Conservation (phyloP, 2,888 invertebrate genomes). For the Eilema sororculum region DNA sequence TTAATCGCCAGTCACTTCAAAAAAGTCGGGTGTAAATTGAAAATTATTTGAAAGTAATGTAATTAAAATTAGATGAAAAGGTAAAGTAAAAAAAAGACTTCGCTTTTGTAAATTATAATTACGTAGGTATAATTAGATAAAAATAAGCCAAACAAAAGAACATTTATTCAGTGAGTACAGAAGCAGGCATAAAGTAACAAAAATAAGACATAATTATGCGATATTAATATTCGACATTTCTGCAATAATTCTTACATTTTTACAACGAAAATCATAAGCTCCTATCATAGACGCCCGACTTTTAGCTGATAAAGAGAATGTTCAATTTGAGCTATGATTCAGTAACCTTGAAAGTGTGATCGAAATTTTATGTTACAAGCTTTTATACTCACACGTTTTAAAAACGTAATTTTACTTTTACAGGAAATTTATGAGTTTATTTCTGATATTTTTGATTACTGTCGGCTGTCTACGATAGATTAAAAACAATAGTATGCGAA, state of each 20-base stretch:
- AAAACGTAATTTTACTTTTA: too few relatives aligned
- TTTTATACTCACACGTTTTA: too few relatives aligned
- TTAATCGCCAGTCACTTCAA: not conserved
- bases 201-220: not conserved
- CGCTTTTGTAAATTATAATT: not conserved
- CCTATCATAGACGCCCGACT: constrained; percentile 3
- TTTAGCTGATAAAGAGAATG: not conserved
- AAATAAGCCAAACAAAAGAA: constrained; percentile 1
- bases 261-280: not conserved
- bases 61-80: not conserved
- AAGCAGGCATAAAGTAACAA: constrained; percentile 5
- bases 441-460: not conserved
- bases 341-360: too few relatives aligned
- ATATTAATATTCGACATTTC: not conserved
- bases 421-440: not conserved
- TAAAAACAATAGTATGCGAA: not conserved
- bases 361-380: too few relatives aligned
- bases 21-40: not conserved
- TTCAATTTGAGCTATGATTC: too few relatives aligned
- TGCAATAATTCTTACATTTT: not conserved
- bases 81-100: not conserved
- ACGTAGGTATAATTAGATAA: not conserved
- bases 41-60: not conserved
- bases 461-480: not conserved
- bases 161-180: constrained; percentile 2